These are phyloP conservation scores for Porites australiensis DNA, from an alignment of 64 coral and sea anemone species.

Conservation along the genomic window DNA sequence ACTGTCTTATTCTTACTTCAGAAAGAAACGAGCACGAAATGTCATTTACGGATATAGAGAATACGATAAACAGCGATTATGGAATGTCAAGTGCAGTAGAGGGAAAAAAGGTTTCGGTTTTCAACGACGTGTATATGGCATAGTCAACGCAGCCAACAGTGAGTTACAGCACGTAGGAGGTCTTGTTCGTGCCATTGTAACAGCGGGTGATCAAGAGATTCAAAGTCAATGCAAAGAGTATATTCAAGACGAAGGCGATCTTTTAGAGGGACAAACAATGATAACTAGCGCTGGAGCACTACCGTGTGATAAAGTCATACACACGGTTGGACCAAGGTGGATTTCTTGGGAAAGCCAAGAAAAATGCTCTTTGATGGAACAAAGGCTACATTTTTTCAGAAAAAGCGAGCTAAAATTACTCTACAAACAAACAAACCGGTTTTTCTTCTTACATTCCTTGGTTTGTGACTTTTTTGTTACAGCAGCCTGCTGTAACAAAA, in stretches of 20 bases:
- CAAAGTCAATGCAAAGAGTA: conserved; percentile 52
- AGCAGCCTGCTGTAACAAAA: no score
- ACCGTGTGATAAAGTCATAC: conserved; percentile 69
- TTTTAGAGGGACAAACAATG: conserved; percentile 49
- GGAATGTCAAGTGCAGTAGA: background rate
- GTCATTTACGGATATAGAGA: background rate
- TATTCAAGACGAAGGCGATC: background rate
- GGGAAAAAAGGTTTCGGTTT: conserved; percentile 48
- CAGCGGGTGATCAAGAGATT: conserved; percentile 55
- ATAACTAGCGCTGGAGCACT: conserved; percentile 38
- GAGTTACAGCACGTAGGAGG: conserved; percentile 55
- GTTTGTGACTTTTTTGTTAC: no score
- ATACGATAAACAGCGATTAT: no score
- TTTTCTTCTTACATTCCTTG: no score
- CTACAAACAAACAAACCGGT: no score
- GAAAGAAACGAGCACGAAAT: background rate
- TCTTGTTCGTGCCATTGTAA: conserved; percentile 45
- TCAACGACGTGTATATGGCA: conserved; percentile 63
- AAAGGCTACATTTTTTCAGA: no score
- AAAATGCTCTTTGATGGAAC: no score
- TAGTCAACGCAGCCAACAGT: conserved; percentile 77
- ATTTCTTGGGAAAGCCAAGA: no score
- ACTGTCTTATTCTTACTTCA: conserved; percentile 30
- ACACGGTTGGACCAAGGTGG: conserved; percentile 67
- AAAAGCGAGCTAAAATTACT: no score